These are phyloP conservation scores for Premnoplex brunnescens DNA, from an alignment of 2,797 vertebrate species.

Conservation along the genomic window DNA sequence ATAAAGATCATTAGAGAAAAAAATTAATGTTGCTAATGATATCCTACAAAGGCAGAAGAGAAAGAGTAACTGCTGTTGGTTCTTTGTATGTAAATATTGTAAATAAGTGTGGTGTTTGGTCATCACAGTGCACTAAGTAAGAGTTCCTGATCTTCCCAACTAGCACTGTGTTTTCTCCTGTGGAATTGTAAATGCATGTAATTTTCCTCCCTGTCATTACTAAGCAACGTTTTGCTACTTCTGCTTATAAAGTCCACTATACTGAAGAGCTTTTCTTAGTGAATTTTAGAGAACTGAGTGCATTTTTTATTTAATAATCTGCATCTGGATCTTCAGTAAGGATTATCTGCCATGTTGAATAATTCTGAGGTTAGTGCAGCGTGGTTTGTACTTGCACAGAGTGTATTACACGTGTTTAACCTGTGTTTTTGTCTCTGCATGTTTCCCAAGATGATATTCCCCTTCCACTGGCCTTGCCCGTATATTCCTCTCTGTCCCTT, in stretches of 20 bases:
- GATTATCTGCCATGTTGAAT: background rate
- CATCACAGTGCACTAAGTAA: background rate
- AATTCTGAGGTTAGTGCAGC: background rate
- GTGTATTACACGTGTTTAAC: background rate
- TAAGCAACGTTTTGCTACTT: background rate
- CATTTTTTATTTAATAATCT: background rate
- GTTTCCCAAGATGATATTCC: slow-evolving; percentile 93
- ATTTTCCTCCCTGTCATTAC: background rate
- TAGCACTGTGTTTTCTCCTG: background rate
- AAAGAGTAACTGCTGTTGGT: background rate
- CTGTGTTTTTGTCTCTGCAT: slow-evolving; percentile 5
- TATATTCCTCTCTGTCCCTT: slow-evolving; percentile 97
- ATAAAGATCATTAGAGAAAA: background rate
- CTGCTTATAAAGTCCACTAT: background rate
- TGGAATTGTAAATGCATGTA: background rate
- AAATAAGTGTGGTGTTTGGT: background rate
- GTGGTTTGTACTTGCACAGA: background rate
- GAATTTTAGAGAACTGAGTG: background rate
- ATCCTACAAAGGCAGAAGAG: background rate
- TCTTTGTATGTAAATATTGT: background rate
- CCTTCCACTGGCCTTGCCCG: slow-evolving; percentile 98
- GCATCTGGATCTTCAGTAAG: background rate
- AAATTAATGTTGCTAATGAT: background rate
- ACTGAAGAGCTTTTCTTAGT: background rate
- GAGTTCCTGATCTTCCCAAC: background rate